A percentile compares a stretch with the other conserved stretches of the same genome.
phyloP scores from a whole-genome alignment of 2,797 vertebrate species.

The Dendrocincla tyrannina region DNA sequence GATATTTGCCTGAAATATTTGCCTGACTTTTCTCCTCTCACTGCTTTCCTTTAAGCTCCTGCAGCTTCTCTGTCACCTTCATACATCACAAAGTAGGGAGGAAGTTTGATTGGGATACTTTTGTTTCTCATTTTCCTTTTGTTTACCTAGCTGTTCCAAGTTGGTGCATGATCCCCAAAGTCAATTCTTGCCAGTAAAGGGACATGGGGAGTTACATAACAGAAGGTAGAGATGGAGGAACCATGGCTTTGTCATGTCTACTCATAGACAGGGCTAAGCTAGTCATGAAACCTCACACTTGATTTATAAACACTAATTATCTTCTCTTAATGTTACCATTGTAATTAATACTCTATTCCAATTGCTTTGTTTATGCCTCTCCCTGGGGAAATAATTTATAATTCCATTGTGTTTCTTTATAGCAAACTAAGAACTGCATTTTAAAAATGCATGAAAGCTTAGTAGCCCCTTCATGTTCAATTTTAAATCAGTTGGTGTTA shows the following conservation, averaged over 20 bases:
- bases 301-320: conserved; percentile 19
- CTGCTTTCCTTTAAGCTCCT: neutral
- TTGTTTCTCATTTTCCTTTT: neutral
- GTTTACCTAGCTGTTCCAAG: neutral
- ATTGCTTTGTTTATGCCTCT: conserved; percentile 9
- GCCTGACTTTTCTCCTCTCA: neutral
- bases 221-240: neutral
- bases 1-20: neutral
- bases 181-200: neutral
- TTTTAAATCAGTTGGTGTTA: neutral
- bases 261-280: neutral
- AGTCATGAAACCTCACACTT: neutral
- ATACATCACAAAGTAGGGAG: neutral
- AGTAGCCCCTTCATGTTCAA: neutral
- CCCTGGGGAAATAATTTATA: neutral
- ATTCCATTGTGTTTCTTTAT: conserved; percentile 18
- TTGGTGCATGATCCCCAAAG: neutral
- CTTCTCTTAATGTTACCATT: conserved; percentile 1
- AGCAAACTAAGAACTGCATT: neutral
- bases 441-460: neutral
- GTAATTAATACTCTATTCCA: neutral
- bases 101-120: neutral
- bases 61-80: neutral
- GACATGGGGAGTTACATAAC: neutral
- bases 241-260: neutral